These are phyloP conservation scores for Vidua macroura DNA, from an alignment of 2,113 vertebrate species.

Conservation along the genomic window DNA sequence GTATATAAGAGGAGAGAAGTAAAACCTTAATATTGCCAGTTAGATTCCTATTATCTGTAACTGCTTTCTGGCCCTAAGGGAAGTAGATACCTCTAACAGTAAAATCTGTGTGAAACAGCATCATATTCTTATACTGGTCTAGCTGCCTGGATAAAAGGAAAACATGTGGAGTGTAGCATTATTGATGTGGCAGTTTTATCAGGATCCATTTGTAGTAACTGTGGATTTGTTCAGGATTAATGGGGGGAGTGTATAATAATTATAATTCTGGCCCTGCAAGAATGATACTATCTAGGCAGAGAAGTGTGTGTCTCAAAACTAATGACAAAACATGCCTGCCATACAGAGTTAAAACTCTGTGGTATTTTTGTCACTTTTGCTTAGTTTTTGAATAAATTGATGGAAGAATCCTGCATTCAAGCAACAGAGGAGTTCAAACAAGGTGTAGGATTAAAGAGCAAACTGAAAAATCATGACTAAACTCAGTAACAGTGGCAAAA, in stretches of 20 bases:
- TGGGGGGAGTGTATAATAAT: background rate
- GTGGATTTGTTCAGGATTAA: background rate
- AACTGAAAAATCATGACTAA: constrained; percentile 14
- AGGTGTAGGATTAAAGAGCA: constrained; percentile 3
- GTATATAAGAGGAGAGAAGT: constrained; percentile 3
- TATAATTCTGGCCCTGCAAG: background rate
- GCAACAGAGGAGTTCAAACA: background rate
- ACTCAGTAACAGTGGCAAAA: background rate
- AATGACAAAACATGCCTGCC: background rate
- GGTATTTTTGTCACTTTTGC: background rate
- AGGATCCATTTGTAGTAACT: background rate
- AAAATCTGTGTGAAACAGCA: constrained; percentile 1
- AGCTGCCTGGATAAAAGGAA: background rate
- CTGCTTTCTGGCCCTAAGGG: constrained; percentile 31
- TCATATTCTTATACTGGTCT: background rate
- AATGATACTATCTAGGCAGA: background rate
- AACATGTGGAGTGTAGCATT: background rate
- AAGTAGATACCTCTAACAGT: constrained; percentile 12
- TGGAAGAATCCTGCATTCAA: background rate
- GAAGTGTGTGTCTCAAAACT: background rate
- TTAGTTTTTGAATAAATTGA: background rate
- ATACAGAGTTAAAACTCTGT: background rate
- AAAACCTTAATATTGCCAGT: constrained; percentile 28
- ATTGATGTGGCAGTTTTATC: background rate
- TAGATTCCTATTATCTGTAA: constrained; percentile 45